Percentiles rank a stretch among this genome's conserved stretches.
phyloP scores from a whole-genome alignment of 2,888 invertebrate genomes.

The Siphonodentalium dalli region DNA sequence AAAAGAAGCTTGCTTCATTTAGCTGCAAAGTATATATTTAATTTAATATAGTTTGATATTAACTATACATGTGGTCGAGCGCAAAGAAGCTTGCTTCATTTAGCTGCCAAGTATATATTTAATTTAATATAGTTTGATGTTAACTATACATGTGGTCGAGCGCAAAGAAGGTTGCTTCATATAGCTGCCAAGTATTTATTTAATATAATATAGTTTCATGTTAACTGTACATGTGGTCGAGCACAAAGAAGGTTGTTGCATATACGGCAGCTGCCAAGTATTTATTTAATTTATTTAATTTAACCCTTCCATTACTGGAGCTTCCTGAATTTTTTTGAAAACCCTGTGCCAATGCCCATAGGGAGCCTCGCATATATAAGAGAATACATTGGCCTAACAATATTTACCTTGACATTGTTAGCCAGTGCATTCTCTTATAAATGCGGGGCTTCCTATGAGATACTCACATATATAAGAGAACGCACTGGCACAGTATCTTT shows the following conservation, averaged over 20 bases:
- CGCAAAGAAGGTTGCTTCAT: conserved; percentile 52
- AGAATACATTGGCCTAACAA: no score
- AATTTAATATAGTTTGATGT: conserved; percentile 54
- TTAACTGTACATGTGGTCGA: conserved; percentile 54
- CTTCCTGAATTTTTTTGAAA: no score
- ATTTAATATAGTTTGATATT: conserved; percentile 54
- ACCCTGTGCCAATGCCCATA: no score
- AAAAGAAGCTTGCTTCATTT: conserved; percentile 55
- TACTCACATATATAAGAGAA: no score
- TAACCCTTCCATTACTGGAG: no score
- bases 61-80: conserved; percentile 55
- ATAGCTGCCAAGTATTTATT: conserved; percentile 58
- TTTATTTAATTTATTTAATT: no score
- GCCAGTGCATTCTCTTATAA: no score
- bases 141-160: conserved; percentile 52
- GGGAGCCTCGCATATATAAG: no score
- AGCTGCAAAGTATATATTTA: conserved; percentile 54
- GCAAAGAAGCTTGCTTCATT: conserved; percentile 52
- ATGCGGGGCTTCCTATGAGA: no score
- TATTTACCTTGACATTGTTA: no score
- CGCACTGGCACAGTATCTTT: no score
- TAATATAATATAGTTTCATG: conserved; percentile 49
- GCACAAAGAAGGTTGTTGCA: conserved; percentile 54
- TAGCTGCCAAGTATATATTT: conserved; percentile 56
- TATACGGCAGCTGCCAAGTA: conserved; percentile 61